phyloP scores from a whole-genome alignment of 2,797 vertebrate species.

The Eulemur albifrons region DNA sequence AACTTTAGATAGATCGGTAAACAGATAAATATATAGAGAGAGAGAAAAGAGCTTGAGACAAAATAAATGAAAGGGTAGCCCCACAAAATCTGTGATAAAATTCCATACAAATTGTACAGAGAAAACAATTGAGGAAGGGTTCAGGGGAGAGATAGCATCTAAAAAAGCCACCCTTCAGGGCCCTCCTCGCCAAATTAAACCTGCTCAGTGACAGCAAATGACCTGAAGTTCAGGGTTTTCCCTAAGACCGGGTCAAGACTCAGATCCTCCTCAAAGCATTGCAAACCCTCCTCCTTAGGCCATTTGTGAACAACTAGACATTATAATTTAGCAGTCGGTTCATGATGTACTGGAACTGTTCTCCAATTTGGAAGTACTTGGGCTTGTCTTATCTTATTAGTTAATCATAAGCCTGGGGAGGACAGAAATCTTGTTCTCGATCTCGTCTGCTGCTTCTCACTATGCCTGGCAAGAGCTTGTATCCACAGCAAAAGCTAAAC shows the following conservation, averaged over 20 bases:
- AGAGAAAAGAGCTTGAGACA: neutral
- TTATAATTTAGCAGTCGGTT: neutral
- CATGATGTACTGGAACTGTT: neutral
- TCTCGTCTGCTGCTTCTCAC: neutral
- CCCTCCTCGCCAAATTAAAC: neutral
- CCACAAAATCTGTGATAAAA: neutral
- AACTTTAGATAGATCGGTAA: neutral
- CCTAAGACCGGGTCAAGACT: neutral
- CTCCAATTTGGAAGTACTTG: neutral
- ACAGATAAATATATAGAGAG: neutral
- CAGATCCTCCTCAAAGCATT: neutral
- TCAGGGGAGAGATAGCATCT: neutral
- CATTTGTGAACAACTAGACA: neutral
- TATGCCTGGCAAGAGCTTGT: neutral
- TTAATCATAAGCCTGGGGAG: neutral
- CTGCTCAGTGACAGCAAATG: neutral
- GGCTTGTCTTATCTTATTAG: neutral
- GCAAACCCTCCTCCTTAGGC: neutral
- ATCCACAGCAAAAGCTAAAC: constrained; percentile 26
- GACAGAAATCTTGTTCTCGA: neutral
- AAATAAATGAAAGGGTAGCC: neutral
- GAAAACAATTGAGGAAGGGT: neutral
- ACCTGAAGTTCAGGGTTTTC: neutral
- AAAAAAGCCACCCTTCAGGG: neutral
- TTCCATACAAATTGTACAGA: neutral